These are phyloP conservation scores for Prinia subflava DNA, from an alignment of 2,113 vertebrate species.

Conservation along the genomic window DNA sequence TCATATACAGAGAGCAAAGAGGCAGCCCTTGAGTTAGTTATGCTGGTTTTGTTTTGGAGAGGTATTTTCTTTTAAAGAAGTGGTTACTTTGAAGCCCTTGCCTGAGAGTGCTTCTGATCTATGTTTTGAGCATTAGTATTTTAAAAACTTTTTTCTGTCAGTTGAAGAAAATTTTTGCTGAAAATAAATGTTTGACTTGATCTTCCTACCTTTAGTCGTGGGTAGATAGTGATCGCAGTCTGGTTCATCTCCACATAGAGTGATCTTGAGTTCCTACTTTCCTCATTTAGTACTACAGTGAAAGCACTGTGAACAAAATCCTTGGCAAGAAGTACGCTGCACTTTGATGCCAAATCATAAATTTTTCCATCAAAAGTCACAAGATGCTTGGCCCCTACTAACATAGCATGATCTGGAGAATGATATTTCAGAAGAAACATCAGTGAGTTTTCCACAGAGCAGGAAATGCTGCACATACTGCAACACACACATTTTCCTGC, in stretches of 20 bases:
- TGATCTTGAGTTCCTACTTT: conserved; percentile 3
- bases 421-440: neutral
- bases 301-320: conserved; percentile 70
- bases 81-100: neutral
- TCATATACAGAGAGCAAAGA: neutral
- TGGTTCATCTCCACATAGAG: conserved; percentile 72
- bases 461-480: neutral
- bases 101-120: neutral
- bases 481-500: neutral
- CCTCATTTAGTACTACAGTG: conserved; percentile 63
- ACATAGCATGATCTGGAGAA: conserved; percentile 77
- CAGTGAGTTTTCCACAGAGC: neutral
- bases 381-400: conserved; percentile 77
- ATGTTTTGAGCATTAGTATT: neutral
- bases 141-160: neutral
- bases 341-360: conserved; percentile 70
- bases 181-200: neutral
- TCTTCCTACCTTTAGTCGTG: conserved; percentile 72
- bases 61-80: neutral
- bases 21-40: neutral
- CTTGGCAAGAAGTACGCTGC: conserved; percentile 77
- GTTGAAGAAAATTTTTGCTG: neutral
- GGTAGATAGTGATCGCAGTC: conserved; percentile 63
- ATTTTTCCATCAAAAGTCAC: conserved; percentile 82
- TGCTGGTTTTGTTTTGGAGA: neutral